Base-by-base conservation (phyloP, 2,113 vertebrate species). In the Paratilapia polleni region DNA sequence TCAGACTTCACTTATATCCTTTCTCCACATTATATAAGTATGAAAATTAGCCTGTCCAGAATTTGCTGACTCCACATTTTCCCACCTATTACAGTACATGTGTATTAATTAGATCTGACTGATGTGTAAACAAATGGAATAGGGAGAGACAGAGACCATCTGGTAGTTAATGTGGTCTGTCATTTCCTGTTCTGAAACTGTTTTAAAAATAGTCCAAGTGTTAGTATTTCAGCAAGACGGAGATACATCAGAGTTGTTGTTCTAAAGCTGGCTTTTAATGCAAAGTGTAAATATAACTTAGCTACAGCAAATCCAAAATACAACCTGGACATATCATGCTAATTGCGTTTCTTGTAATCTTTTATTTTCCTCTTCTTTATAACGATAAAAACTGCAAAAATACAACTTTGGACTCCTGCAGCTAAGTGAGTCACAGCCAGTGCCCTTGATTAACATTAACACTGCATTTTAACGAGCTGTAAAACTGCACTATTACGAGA, bases 401-500 rank as follows among this genome's bases (percentile, higher is more conserved):
- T 17, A 31, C 10, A 38, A 10, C 9, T 57, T 6, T 7, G 15
- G 13, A 36, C 49, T 26, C 11, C 3, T 41, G 2, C 20, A 49
- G 13, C 41, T 20, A 49, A 76, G 8, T 17, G 11, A 47, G 56
- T 31, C 52, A 26, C 63, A 63, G 47, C 20, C 34, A 1, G 54
- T 61, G 17, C 31, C 74, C 28, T 34, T 24, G 24, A 59, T 74
- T 43, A 58, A 34, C 41, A 36, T 31, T 59, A 73, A 73, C 31
- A 22, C 15, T 13, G 38, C 54, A 82, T 73, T 68, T 89, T 80
- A 82, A 89, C 70, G 61, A 83, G 43, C 76, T 79, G 2, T 34
- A 82, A 76, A 76, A 61, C 19, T 54, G 17, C 2, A 19, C 26
- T 9, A 63, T 81, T 84, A 79, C 64, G 24, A 82, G 41, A 28